Conservation (phyloP, 2,888 invertebrate species). For the Drosophila eohydei region DNA sequence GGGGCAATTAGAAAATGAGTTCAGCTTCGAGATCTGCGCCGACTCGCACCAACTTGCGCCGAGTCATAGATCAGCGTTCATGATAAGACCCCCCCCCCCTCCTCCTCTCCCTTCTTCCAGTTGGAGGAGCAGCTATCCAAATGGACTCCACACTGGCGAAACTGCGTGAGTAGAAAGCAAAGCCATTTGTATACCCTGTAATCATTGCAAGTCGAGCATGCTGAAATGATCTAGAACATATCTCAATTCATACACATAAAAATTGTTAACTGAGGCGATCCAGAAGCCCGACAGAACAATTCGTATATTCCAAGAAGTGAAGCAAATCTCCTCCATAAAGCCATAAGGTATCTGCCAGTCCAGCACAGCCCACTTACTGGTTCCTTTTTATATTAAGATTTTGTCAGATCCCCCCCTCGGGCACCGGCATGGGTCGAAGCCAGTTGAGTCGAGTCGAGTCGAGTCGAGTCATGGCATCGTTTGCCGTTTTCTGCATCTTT, state of each 20-base stretch:
- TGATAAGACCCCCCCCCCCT: constrained; percentile 56
- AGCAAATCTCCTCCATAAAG: background rate
- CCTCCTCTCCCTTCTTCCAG: constrained; percentile 11
- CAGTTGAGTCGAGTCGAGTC: constrained; percentile 16
- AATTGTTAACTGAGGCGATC: no score
- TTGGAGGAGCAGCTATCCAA: constrained; percentile 22
- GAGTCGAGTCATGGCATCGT: constrained; percentile 32
- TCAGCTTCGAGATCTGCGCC: constrained; percentile 61
- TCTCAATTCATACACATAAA: background rate
- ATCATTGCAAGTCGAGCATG: background rate
- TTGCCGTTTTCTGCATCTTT: constrained; percentile 43
- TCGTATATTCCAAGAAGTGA: background rate
- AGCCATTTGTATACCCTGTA: constrained; percentile 15
- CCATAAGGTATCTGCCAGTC: background rate
- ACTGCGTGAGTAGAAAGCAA: constrained; percentile 63
- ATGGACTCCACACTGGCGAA: constrained; percentile 27
- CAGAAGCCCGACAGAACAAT: background rate
- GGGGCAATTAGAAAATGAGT: constrained; percentile 79
- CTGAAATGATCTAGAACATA: background rate
- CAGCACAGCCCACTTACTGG: background rate
- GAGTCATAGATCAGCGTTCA: constrained; percentile 79
- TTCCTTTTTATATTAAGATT: constrained; percentile 12
- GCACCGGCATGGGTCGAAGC: constrained; percentile 31
- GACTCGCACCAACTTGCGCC: constrained; percentile 65
- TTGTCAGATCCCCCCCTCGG: constrained; percentile 40